phyloP scores from a whole-genome alignment of 92 coral and sea anemone species.

The Epizoanthus scotinus region DNA sequence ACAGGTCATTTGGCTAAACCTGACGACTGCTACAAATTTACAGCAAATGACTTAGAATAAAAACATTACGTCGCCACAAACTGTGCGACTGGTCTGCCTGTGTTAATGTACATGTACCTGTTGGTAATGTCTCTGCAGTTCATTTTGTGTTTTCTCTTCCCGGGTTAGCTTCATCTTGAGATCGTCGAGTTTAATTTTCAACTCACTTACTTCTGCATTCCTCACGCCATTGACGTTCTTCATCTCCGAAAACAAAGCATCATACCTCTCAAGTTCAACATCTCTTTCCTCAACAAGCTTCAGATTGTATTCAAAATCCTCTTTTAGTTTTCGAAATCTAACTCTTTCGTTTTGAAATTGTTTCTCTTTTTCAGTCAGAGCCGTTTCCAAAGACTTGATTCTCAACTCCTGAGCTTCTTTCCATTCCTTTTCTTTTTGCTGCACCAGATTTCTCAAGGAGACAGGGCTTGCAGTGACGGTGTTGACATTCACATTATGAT shows the following conservation, averaged over 20 bases:
- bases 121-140: constrained; percentile 82
- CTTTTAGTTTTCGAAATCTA: constrained; percentile 87
- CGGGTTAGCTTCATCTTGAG: constrained; percentile 67
- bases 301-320: constrained; percentile 93
- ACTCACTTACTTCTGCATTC: constrained; percentile 88
- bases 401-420: constrained; percentile 84
- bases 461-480: neutral
- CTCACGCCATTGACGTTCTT: constrained; percentile 64
- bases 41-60: too few species aligned
- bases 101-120: too few species aligned
- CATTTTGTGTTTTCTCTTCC: constrained; percentile 80
- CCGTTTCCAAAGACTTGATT: constrained; percentile 61
- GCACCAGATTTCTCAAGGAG: constrained; percentile 67
- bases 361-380: constrained; percentile 76
- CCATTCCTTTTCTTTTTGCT: constrained; percentile 97
- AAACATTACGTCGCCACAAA: too few species aligned
- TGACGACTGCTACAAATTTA: too few species aligned
- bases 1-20: too few species aligned
- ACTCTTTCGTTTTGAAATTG: constrained; percentile 74
- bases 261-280: constrained; percentile 80
- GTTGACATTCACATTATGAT: too few species aligned
- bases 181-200: constrained; percentile 87
- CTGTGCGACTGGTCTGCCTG: too few species aligned
- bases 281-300: constrained; percentile 86
- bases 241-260: constrained; percentile 72